A percentile compares a stretch with the other conserved stretches of the same genome.
phyloP scores from a whole-genome alignment of 2,888 invertebrate species.

The Perithous albicinctus region DNA sequence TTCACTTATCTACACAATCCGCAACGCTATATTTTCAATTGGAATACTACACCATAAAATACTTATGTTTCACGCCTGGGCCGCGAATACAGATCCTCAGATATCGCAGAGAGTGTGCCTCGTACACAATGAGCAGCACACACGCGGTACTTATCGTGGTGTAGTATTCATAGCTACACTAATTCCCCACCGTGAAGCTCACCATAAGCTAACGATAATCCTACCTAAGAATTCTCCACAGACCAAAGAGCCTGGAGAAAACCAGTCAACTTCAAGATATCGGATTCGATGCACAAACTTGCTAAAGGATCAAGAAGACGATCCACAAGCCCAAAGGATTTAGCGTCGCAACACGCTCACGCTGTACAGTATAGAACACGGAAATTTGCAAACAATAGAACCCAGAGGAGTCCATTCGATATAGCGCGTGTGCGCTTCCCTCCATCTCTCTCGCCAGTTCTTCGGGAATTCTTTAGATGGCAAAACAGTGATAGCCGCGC shows the following conservation, averaged over 20 bases:
- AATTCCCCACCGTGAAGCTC: not conserved
- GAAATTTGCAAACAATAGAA: conserved; percentile 83
- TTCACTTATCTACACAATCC: conserved; percentile 12
- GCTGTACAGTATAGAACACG: conserved; percentile 71
- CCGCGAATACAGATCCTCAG: conserved; percentile 34
- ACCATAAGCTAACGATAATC: not conserved
- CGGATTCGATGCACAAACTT: not conserved
- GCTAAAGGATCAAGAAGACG: conserved; percentile 1
- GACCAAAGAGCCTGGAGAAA: not conserved
- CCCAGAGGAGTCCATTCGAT: conserved; percentile 71
- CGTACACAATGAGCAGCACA: conserved; percentile 31
- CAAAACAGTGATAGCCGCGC: conserved; percentile 79
- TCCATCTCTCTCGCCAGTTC: conserved; percentile 17
- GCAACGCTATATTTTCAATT: conserved; percentile 19
- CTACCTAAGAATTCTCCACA: not conserved
- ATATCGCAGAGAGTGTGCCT: conserved; percentile 15
- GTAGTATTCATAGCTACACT: conserved; percentile 1
- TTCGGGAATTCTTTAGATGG: conserved; percentile 82
- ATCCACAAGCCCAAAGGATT: conserved; percentile 31
- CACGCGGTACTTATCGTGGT: conserved; percentile 20
- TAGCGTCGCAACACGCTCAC: conserved; percentile 71
- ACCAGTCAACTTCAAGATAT: not conserved
- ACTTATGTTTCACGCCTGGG: conserved; percentile 29
- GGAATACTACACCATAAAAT: not conserved
- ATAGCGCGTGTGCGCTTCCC: conserved; percentile 51